Base-by-base conservation (phyloP, 2,888 invertebrate species). In the Pycnomerus fuliginosus region DNA sequence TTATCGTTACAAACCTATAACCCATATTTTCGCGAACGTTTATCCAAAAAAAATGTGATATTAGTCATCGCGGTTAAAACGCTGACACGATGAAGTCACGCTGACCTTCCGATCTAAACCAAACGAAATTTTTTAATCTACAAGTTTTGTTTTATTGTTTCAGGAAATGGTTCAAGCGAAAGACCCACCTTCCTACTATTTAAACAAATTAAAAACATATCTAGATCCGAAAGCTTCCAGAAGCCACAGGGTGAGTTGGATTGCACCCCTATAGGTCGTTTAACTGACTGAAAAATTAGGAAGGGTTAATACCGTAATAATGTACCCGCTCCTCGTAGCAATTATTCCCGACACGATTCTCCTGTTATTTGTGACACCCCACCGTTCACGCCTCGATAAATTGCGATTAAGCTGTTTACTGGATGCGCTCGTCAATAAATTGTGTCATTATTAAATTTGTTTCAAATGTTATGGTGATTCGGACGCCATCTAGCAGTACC, bases 91-190 rank as follows among this genome's bases (percentile, higher is more conserved):
- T n/a, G n/a, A n/a, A n/a, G n/a, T n/a, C n/a, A n/a, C n/a, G n/a
- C n/a, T n/a, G n/a, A n/a, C n/a, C n/a, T n/a, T n/a, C n/a, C n/a
- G n/a, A n/a, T n/a, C n/a, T n/a, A n/a, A n/a, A n/a, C n/a, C n/a
- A n/a, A n/a, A n/a, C n/a, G n/a, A n/a, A n/a, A n/a, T n/a, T n/a
- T n/a, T n/a, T n/a, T n/a, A n/a, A n/a, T n/a, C n/a, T n/a, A n/a
- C n/a, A n/a, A n/a, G n/a, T n/a, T n/a, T n/a, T n/a, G n/a, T n/a
- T n/a, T n/a, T n/a, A n/a, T n/a, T n/a, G 58, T 80, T 81, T 13
- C 74, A 96, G 88, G 96, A 96, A 80, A 87, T 90, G 82, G 95
- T 97, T 61, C 93, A 93, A 70, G 96, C 94, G n/a, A 96, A 97
- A 75, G 94, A 97, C 74, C 91, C 96, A 33, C 98, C 99, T 32